Base-by-base conservation (phyloP, 2,888 invertebrate species). In the Synanthedon myopaeformis region DNA sequence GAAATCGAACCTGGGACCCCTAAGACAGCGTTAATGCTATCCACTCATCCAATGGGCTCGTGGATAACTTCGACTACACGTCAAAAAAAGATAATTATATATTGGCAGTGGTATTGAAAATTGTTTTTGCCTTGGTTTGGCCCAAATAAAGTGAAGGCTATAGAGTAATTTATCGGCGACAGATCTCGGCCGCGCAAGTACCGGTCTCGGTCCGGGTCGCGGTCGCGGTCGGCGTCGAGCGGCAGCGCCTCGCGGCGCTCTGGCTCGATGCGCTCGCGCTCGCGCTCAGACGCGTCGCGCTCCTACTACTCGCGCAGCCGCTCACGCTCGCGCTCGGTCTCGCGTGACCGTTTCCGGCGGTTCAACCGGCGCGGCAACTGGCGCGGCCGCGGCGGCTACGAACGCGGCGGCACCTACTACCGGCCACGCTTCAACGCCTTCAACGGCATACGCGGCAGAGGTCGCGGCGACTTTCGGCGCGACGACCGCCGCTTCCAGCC, bases 331-430 rank as follows among this genome's bases (percentile, higher is more conserved):
- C 85, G 91, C 42, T 90, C 89, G 60, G 88, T 82, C 57, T 90
- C 89, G 28, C 85, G 88, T 53, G 90, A 89, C 54, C 82, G 82
- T 55, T 72, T 69, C 67, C 78, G 82, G n/a, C 81, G 84, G 17
- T 72, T 82, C 53, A 80, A 71, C 52, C 82, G 86, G 0, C 90
- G 90, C 62, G 88, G 90, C 59, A 79, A 79, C 66, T 86, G 86
- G 86, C 86, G 87, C 67, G 87, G 89, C 0, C 87, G 89, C 52
- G 89, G 89, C 53, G 89, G 89, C 17, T 92, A 89, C 74, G 93
- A 93, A 70, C 90, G 93, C 54, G 93, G 93, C 59, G 93, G 93
- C 59, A 93, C 93, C 0, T 94, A 94, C 78, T 94, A 94, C 82
- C 92, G 93, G 63, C 94, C 94, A 1, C 89, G 94, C 58, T 93